These are phyloP conservation scores for Diplolepis rosae DNA, from an alignment of 2,888 invertebrate genomes.

Conservation along the genomic window DNA sequence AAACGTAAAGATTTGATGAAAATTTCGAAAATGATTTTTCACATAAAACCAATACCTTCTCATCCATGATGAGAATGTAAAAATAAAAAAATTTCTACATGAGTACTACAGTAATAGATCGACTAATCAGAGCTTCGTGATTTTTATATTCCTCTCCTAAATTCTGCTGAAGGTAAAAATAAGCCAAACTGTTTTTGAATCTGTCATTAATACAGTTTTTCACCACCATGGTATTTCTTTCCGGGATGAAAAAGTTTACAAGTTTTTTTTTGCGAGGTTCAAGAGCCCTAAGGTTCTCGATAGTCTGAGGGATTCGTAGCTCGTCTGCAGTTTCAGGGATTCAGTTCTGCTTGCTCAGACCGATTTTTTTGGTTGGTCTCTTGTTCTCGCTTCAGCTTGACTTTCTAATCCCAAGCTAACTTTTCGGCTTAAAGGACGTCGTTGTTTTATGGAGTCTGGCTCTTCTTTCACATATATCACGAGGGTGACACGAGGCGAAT, in stretches of 20 bases:
- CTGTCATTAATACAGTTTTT: constrained; percentile 25
- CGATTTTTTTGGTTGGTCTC: constrained; percentile 23
- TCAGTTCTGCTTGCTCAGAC: constrained; percentile 24
- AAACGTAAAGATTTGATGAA: no score
- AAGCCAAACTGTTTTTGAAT: neutral
- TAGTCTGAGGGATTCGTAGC: constrained; percentile 5
- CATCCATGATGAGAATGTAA: no score
- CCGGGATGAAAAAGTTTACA: constrained; percentile 7
- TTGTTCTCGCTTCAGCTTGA: constrained; percentile 27
- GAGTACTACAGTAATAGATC: no score
- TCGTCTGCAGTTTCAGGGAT: constrained; percentile 24
- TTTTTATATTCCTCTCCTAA: neutral
- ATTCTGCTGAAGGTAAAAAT: neutral
- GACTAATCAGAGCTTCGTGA: no score
- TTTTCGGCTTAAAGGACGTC: constrained; percentile 27
- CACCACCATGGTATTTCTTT: neutral
- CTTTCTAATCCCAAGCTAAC: constrained; percentile 30
- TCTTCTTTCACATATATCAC: constrained; percentile 8
- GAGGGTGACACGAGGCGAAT: constrained; percentile 2
- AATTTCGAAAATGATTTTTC: no score
- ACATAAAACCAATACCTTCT: no score
- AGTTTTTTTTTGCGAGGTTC: constrained; percentile 17
- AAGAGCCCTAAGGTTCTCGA: constrained; percentile 28
- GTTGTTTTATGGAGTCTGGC: constrained; percentile 9
- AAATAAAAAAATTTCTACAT: no score